Evolutionary conservation across 2,113 vertebrate species (phyloP), one percentile per base, ranked within the genome.

Genomic region (Tachysurus fulvidraco): DNA sequence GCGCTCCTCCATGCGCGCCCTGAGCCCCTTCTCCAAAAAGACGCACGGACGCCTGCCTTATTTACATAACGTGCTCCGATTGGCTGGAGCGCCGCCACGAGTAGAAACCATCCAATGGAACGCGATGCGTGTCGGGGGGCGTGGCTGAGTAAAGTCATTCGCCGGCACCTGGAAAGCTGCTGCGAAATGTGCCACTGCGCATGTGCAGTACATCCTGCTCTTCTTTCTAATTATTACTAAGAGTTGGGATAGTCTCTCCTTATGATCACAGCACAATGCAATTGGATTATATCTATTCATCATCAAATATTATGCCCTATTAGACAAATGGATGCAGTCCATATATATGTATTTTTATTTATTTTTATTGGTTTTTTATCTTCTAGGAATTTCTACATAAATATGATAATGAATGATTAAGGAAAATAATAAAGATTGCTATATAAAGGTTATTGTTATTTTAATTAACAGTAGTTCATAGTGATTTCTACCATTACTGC

Each of bases 1-100:
- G 64, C 69, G 28, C 73, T 88, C 65, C 95, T 94, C 95, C 95
- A 88, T 93, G 92, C 91, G 92, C 92, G 92, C 95, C 95, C 93
- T 95, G 95, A 83, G 94, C 94, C 94, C 95, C 95, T 93, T 93
- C 91, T 95, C 85, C 87, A 81, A 60, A 60, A 85, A 90, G 16
- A 86, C 88, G 91, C 83, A 85, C 67, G 69, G 77, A 88, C 92
- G 60, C 92, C 92, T 92, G 86, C 79, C 88, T 86, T 60, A 93
- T 95, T 92, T 95, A 91, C 93, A 88, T 94, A 84, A 87, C 28
- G 2, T 13, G 25, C 28, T 62, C 89, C 0, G 81, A 95, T 95
- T 95, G 95, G 95, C 85, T 36, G 62, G 79, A 25, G 59, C 80
- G 65, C 86, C 28, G 83, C 87, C 69, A 41, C 81, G 64, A 69